A percentile compares a stretch with the other conserved stretches of the same genome.
Evolutionary conservation across 2,113 vertebrate genomes (phyloP).

Genomic region (Nerophis ophidion): DNA sequence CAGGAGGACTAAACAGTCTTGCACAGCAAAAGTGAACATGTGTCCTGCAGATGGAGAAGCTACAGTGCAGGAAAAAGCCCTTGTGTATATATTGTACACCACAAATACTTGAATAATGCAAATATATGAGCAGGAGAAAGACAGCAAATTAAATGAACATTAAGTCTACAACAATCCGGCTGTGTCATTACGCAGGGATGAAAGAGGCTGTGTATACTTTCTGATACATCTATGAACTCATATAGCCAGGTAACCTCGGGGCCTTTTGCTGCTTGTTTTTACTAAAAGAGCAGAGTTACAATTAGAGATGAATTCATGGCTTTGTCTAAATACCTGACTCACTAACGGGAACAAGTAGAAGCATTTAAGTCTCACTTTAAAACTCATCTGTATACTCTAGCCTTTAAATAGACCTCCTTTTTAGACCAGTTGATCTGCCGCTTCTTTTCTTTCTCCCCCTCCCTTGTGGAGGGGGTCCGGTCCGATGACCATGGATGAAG

Average conservation of each 20-base stretch:
- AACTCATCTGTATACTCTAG: too few species aligned
- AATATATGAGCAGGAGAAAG: constrained; percentile 70
- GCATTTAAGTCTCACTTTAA: too few species aligned
- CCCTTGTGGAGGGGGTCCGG: too few species aligned
- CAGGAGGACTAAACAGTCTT: constrained; percentile 41
- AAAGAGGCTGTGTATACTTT: constrained; percentile 67
- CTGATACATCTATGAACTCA: constrained; percentile 66
- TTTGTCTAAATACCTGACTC: constrained; percentile 57
- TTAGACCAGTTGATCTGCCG: too few species aligned
- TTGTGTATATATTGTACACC: constrained; percentile 34
- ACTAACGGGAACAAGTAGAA: constrained; percentile 36
- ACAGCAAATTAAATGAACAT: constrained; percentile 72
- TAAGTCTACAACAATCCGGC: constrained; percentile 62
- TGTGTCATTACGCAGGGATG: constrained; percentile 61
- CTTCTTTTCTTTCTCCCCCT: too few species aligned
- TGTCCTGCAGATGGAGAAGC: constrained; percentile 68
- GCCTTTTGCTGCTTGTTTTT: constrained; percentile 54
- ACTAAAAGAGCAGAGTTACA: constrained; percentile 70
- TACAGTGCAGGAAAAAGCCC: constrained; percentile 34
- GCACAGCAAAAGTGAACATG: constrained; percentile 55
- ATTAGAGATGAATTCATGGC: constrained; percentile 66
- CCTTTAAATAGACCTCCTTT: too few species aligned
- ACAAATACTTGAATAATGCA: constrained; percentile 68
- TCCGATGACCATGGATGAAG: too few species aligned
- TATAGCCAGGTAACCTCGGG: constrained; percentile 41